Conservation (phyloP, 2,797 vertebrate genomes). For the Tragelaphus oryx region DNA sequence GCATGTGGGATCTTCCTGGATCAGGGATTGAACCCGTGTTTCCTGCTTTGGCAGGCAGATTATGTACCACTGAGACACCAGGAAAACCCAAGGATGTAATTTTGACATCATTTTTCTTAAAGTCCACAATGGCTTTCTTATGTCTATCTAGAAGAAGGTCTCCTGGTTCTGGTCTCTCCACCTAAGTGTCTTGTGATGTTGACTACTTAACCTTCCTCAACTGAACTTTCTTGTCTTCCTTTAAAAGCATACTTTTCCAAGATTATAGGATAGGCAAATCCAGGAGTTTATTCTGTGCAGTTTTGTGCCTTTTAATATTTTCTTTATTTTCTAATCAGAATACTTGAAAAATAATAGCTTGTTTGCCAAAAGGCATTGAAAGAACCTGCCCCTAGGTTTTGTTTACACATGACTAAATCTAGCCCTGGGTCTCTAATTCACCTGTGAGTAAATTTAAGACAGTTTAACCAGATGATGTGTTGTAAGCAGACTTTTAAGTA, state of each 20-base stretch:
- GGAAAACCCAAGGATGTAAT: not conserved
- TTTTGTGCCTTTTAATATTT: conserved; percentile 22
- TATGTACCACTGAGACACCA: not conserved
- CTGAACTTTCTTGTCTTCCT: not conserved
- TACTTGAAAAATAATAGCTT: not conserved
- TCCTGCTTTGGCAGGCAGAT: not conserved
- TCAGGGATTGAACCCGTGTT: not conserved
- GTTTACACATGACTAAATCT: conserved; percentile 41
- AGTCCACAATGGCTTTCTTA: not conserved
- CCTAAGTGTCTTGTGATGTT: not conserved
- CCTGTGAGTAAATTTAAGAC: conserved; percentile 18
- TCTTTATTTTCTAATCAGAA: conserved; percentile 29
- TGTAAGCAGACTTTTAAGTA: conserved; percentile 6
- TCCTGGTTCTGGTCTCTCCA: not conserved
- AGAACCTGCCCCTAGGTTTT: conserved; percentile 36
- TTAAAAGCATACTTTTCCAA: not conserved
- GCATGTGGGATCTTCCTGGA: not conserved
- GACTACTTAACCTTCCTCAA: not conserved
- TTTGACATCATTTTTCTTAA: not conserved
- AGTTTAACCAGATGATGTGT: conserved; percentile 22
- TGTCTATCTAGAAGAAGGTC: not conserved
- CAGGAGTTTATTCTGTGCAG: not conserved
- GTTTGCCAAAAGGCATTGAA: not conserved
- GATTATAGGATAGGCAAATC: not conserved
- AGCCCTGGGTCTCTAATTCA: not conserved